phyloP scores from a whole-genome alignment of 2,113 vertebrate genomes.

The cat (Felis catus) region DNA sequence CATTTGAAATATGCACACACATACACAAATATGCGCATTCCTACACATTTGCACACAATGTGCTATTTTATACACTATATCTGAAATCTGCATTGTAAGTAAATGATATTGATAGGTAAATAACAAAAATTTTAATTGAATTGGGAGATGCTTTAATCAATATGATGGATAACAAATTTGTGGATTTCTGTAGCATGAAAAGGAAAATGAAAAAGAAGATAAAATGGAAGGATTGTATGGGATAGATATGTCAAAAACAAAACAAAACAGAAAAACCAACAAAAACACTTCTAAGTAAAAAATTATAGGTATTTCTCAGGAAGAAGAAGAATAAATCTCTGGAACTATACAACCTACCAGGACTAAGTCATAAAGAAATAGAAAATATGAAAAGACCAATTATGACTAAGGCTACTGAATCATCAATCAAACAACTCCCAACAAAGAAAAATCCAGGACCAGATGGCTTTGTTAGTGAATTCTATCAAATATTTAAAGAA shows the following conservation, averaged over 20 bases:
- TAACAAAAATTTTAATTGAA: constrained; percentile 7
- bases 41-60: neutral
- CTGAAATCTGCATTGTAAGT: neutral
- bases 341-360: neutral
- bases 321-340: neutral
- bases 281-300: neutral
- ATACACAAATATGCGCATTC: neutral
- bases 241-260: neutral
- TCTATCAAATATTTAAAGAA: constrained; percentile 23
- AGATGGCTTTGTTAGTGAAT: neutral
- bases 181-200: neutral
- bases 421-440: neutral
- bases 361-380: neutral
- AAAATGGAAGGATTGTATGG: neutral
- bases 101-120: neutral
- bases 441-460: neutral
- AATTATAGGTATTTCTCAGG: neutral
- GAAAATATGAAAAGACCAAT: neutral
- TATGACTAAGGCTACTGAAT: neutral
- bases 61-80: neutral
- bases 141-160: neutral
- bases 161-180: neutral
- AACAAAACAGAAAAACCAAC: neutral
- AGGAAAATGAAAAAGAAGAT: neutral
- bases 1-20: neutral